Evolutionary conservation across 2,797 vertebrate species (phyloP), one percentile per base, ranked within the genome.

Genomic region (Myiotriccus ornatus): DNA sequence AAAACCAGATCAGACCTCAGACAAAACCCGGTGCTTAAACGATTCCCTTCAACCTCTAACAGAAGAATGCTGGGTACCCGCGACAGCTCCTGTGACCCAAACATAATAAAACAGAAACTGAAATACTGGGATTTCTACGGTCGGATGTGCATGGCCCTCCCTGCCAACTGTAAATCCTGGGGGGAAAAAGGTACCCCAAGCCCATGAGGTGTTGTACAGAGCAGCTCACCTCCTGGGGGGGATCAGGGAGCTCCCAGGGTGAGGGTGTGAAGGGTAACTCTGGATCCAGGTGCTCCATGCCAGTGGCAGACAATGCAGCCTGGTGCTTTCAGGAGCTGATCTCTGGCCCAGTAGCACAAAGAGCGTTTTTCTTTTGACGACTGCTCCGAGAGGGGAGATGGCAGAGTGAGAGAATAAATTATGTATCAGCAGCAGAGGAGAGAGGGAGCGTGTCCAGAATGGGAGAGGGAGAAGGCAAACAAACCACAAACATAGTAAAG

Each of bases 331-430:
- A 52, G 16, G 28, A 83, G 41, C 21, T 88, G 82, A 70, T 62
- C 87, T 91, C 41, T 60, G 88, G 65, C 76, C 79, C 59, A 65
- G 73, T 4, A 82, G 69, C 59, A 79, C 67, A 67, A 69, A 47
- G 7, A 35, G 20, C 6, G 1, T 39, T 85, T 88, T 84, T n/a
- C 47, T 83, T 91, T 56, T 64, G 63, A 92, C 53, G 71, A 3
- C 28, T 10, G 16, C 7, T 11, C 78, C 49, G 52, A 69, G 50
- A 78, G 67, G 63, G 50, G 35, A 19, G 39, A 6, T 49, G 62
- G 44, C 73, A 76, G 69, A 68, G 46, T 62, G 55, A 64, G 62
- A 52, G 65, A 65, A 79, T 88, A 81, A 93, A 89, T 87, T 56
- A 80, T 69, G 9, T 28, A 56, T 81, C 55, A 23, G 34, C n/a